Evolutionary conservation across 2,113 vertebrate species (phyloP).

Genomic region (Larimichthys polyactis): DNA sequence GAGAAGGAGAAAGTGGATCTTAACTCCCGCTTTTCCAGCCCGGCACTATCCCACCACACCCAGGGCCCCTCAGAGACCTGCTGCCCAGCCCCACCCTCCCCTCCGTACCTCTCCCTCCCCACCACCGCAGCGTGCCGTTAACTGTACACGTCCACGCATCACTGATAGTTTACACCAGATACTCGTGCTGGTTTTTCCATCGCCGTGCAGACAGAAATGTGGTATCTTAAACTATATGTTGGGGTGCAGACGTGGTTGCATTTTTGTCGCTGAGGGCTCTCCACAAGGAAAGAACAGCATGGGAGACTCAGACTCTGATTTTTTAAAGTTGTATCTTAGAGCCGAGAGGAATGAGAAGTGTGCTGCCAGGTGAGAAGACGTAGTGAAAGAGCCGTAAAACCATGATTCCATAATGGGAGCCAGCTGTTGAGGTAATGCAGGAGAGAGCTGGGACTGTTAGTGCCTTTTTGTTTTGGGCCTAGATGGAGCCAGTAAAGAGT

Average conservation of each 20-base stretch:
- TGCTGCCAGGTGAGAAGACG: constrained; percentile 47
- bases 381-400: constrained; percentile 41
- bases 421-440: constrained; percentile 68
- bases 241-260: not conserved
- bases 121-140: not conserved
- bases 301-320: not conserved
- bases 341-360: not conserved
- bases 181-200: not conserved
- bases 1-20: constrained; percentile 37
- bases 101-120: not conserved
- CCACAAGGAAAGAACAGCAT: not conserved
- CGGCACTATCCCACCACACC: constrained; percentile 44
- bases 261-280: not conserved
- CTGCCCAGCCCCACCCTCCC: not conserved
- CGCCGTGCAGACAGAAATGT: not conserved
- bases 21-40: constrained; percentile 51
- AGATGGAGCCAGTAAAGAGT: constrained; percentile 38
- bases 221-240: constrained; percentile 23
- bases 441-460: constrained; percentile 15
- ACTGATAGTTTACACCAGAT: constrained; percentile 29
- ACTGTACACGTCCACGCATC: constrained; percentile 25
- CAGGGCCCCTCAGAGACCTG: constrained; percentile 29
- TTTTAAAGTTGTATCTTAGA: constrained; percentile 12
- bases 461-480: constrained; percentile 37
- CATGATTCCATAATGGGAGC: constrained; percentile 66